These are phyloP conservation scores for Coregonus clupeaformis DNA, from an alignment of 2,113 vertebrate genomes.

Conservation along the genomic window DNA sequence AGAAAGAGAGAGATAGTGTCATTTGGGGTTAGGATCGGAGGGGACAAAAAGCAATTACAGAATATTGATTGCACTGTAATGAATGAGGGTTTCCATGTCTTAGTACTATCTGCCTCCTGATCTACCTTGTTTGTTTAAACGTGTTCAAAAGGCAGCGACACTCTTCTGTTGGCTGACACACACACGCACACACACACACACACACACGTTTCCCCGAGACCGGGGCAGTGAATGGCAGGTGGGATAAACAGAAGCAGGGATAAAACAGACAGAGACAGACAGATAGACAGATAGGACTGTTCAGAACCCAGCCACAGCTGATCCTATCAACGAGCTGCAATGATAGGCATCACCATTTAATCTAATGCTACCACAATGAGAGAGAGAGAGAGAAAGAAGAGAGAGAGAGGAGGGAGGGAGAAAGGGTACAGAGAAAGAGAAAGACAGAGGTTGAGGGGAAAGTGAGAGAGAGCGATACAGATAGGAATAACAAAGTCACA, in stretches of 20 bases:
- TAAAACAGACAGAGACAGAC: conserved; percentile 53
- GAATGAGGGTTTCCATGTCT: conserved; percentile 68
- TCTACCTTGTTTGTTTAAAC: conserved; percentile 67
- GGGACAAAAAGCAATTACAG: conserved; percentile 76
- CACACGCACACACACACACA: not conserved
- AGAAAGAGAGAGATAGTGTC: conserved; percentile 46
- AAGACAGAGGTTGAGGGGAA: too few species aligned
- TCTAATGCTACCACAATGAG: conserved; percentile 38
- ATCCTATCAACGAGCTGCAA: conserved; percentile 62
- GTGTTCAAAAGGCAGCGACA: conserved; percentile 59
- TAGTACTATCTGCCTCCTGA: conserved; percentile 73
- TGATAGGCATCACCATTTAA: conserved; percentile 73
- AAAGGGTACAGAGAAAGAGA: too few species aligned
- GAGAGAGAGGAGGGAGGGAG: conserved; percentile 17
- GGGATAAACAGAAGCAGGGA: conserved; percentile 25
- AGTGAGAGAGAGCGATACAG: not conserved
- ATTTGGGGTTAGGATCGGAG: conserved; percentile 64
- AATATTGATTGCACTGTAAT: conserved; percentile 69
- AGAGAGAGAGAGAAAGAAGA: too few species aligned
- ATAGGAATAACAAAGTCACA: conserved; percentile 38
- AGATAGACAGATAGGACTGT: conserved; percentile 61
- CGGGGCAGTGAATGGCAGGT: too few species aligned
- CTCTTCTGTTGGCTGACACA: conserved; percentile 60
- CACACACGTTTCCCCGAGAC: too few species aligned
- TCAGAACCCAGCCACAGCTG: conserved; percentile 55